These are phyloP conservation scores for Lathamus discolor DNA, from an alignment of 2,113 vertebrate species.

Conservation along the genomic window DNA sequence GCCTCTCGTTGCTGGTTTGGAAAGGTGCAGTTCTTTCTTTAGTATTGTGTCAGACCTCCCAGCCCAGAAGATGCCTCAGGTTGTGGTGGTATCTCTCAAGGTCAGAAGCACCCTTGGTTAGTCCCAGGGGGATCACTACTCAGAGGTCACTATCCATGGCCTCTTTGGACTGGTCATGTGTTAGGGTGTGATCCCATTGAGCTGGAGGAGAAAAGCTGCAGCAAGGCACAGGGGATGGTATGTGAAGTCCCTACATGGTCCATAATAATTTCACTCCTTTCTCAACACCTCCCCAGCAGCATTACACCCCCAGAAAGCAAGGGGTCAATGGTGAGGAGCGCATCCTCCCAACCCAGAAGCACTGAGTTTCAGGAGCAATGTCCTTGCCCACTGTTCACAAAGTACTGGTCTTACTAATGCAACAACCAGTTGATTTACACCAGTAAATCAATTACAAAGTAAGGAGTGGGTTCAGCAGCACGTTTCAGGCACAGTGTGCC, in stretches of 20 bases:
- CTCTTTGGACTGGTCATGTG: rapidly evolving
- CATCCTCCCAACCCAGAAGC: background rate
- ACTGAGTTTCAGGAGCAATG: background rate
- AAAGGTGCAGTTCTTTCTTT: background rate
- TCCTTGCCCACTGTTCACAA: background rate
- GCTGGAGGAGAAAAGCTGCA: background rate
- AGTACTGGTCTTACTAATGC: background rate
- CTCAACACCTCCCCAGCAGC: background rate
- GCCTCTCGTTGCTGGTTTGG: background rate
- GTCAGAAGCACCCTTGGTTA: background rate
- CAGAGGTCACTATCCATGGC: too few species aligned
- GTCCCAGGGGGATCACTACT: background rate
- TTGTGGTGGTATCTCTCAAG: background rate
- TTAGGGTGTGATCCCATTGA: background rate
- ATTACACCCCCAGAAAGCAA: background rate
- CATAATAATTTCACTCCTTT: background rate
- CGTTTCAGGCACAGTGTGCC: background rate
- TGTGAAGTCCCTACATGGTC: background rate
- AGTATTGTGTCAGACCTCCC: rapidly evolving
- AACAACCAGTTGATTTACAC: background rate
- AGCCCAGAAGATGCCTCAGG: background rate
- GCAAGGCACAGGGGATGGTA: background rate
- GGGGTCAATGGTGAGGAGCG: background rate
- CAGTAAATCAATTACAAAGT: background rate
- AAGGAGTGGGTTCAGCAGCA: background rate